phyloP scores from a whole-genome alignment of 2,888 invertebrate genomes.

The Linnaemya vulpina region DNA sequence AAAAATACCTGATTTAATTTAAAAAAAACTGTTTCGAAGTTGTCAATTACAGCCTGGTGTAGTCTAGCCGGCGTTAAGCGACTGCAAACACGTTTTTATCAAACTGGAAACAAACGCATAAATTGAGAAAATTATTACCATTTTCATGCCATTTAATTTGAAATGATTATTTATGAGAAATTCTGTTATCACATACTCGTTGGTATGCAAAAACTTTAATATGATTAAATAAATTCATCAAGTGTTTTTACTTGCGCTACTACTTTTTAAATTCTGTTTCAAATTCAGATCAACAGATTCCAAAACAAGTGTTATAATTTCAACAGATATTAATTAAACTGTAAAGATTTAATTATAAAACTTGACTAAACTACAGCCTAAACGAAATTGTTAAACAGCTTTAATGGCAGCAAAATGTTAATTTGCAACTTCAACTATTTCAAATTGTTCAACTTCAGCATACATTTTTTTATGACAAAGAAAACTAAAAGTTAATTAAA shows the following conservation, averaged over 20 bases:
- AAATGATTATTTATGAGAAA: slow-evolving; percentile 36
- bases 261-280: neutral
- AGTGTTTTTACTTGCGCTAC: neutral
- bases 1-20: no score
- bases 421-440: slow-evolving; percentile 15
- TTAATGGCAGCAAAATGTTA: slow-evolving; percentile 1
- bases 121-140: neutral
- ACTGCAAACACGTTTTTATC: no score
- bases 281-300: neutral
- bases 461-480: neutral
- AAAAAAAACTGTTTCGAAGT: no score
- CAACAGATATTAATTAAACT: slow-evolving; percentile 14
- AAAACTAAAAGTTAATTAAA: slow-evolving; percentile 24
- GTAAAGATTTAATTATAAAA: slow-evolving; percentile 23
- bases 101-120: neutral
- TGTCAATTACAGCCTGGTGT: no score
- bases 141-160: neutral
- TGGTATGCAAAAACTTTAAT: slow-evolving; percentile 4
- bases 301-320: slow-evolving; percentile 10
- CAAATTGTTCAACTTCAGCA: neutral
- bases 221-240: neutral
- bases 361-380: slow-evolving; percentile 2
- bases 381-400: neutral
- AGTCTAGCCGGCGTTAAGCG: no score
- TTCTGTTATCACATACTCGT: slow-evolving; percentile 27